Evolutionary conservation across 2,888 invertebrate genomes (phyloP), one percentile per base, ranked within the genome.

Genomic region (Urechis unicinctus): DNA sequence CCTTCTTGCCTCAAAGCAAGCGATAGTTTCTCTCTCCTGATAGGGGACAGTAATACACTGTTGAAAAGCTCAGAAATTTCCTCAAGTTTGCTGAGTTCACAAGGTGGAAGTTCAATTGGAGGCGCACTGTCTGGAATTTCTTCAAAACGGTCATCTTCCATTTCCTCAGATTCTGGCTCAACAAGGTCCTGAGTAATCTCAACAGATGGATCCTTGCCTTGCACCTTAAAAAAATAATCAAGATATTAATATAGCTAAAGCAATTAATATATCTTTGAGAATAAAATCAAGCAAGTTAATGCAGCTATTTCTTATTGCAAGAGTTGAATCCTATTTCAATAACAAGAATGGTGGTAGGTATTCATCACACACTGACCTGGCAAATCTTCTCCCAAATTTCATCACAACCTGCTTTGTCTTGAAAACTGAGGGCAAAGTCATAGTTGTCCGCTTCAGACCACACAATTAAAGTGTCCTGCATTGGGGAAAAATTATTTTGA

Each of bases 331-430:
- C 17, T 26, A 9, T 22, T 25, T n/a, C 28, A n/a, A 28, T 5
- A 9, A 21, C 31, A 50, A 50, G 17, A 9, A 6, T 50, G 13
- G 24, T 41, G 22, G 9, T 9, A 26, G 21, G 6, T 26, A 26
- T 26, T 48, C 29, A 17, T 9, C 6, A 6, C 9, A 26, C 24
- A 36, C 13, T 77, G 81, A 88, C 89, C 84, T 92, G 90, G 81
- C 98, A 99, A 74, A 99, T 98, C 81, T 96, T 96, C 75, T 96
- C 96, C 98, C 98, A 99, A 71, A 99, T 96, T 81, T 98, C 98
- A 85, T 98, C 97, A 83, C 98, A 98, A 73, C 98, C 98, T 61
- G 91, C 91, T 82, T 97, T 97, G 81, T 99, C 98, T 84, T 99
- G 98, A 83, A 99, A 99, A 83, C 97, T 97, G 70, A 99, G 83